These are phyloP conservation scores for Teleogryllus occipitalis DNA, from an alignment of 1,140 invertebrate species.

Conservation along the genomic window DNA sequence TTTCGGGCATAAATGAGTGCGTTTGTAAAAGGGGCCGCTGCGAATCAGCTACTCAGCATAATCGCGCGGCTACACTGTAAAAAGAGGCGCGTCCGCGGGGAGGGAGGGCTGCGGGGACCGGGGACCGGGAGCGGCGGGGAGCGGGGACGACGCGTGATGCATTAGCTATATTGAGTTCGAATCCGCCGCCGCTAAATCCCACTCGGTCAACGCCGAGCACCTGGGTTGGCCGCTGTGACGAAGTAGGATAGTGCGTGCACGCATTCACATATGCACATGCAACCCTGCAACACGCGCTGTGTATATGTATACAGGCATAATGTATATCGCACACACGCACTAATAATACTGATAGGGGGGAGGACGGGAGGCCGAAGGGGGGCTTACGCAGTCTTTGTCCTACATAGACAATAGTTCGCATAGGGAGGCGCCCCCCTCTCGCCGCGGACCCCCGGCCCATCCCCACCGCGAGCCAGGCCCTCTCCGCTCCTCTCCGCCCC, in stretches of 20 bases:
- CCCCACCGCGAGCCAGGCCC: no score
- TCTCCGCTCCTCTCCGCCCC: no score
- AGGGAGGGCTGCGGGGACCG: neutral
- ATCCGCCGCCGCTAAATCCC: neutral
- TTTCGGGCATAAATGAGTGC: conserved; percentile 1
- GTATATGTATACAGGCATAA: neutral
- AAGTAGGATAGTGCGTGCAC: neutral
- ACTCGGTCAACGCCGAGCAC: neutral
- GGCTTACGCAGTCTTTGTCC: neutral
- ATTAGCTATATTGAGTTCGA: conserved; percentile 1
- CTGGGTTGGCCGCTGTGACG: neutral
- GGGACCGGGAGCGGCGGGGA: neutral
- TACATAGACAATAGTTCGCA: conserved; percentile 4
- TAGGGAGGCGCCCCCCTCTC: neutral
- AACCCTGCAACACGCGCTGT: neutral
- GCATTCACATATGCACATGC: conserved; percentile 3
- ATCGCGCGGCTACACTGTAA: neutral
- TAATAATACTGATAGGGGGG: neutral
- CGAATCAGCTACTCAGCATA: conserved; percentile 3
- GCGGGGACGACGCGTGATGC: neutral
- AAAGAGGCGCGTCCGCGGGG: neutral
- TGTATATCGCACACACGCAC: neutral
- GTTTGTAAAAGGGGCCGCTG: neutral
- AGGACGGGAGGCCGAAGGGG: neutral
- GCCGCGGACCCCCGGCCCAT: neutral